These are phyloP conservation scores for Mobula hypostoma DNA, from an alignment of 2,113 vertebrate genomes.

Conservation along the genomic window DNA sequence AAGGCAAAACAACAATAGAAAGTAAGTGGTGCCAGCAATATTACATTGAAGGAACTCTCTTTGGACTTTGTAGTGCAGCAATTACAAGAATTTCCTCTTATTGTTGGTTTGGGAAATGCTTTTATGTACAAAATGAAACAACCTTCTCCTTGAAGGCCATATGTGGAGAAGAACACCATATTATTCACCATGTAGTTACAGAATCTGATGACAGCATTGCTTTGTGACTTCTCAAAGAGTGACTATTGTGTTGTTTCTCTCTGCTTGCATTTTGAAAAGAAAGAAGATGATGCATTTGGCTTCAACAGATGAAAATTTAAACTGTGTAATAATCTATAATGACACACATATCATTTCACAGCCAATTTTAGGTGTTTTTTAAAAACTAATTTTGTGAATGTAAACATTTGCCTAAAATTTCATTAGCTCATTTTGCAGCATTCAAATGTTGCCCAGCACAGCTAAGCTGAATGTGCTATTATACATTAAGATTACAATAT, in stretches of 20 bases:
- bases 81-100: constrained; percentile 26
- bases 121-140: constrained; percentile 14
- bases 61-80: neutral
- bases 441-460: no score
- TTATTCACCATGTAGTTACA: neutral
- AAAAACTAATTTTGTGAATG: neutral
- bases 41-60: neutral
- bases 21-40: neutral
- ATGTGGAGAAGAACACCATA: neutral
- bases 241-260: neutral
- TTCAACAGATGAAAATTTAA: neutral
- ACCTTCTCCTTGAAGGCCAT: neutral
- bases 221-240: neutral
- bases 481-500: no score
- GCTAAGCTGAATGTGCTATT: no score
- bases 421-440: no score
- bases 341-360: neutral
- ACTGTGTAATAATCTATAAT: neutral
- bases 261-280: neutral
- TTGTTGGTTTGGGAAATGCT: constrained; percentile 3
- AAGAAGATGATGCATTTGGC: neutral
- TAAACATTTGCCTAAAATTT: neutral
- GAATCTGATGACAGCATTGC: neutral
- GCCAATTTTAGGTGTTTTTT: neutral
- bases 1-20: neutral